Evolutionary conservation across 1,140 invertebrate genomes (phyloP).

Genomic region (Acromyrmex charruanus): DNA sequence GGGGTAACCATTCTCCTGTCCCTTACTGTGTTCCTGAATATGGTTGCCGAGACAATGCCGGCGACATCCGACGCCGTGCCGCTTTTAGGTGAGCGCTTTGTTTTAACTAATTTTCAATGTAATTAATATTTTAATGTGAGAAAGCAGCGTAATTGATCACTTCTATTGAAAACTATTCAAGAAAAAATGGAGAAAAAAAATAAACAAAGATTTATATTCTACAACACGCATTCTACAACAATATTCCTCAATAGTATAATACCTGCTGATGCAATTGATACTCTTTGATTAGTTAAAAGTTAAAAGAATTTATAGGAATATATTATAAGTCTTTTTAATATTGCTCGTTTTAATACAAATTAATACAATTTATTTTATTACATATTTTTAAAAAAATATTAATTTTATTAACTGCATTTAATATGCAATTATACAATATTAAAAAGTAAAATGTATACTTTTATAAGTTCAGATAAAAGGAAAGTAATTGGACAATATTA

Average conservation of each 20-base stretch:
- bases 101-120: conserved; percentile 35
- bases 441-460: not conserved
- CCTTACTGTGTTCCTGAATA: conserved; percentile 95
- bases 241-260: not conserved
- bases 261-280: not conserved
- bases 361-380: not conserved
- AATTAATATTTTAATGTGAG: conserved; percentile 39
- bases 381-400: not conserved
- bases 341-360: not conserved
- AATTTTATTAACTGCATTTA: not conserved
- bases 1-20: conserved; percentile 96
- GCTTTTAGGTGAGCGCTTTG: conserved; percentile 90
- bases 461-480: not conserved
- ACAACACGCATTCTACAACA: not conserved
- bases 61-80: conserved; percentile 94
- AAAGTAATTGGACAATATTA: not conserved
- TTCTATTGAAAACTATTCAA: not conserved
- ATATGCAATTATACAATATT: not conserved
- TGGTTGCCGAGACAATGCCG: conserved; percentile 94
- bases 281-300: not conserved
- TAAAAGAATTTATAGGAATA: not conserved
- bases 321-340: not conserved
- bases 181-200: not conserved
- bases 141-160: conserved; percentile 16
- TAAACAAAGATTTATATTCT: not conserved